Evolutionary conservation across 2,888 invertebrate species (phyloP).

Genomic region (Epistrophella euchroma): DNA sequence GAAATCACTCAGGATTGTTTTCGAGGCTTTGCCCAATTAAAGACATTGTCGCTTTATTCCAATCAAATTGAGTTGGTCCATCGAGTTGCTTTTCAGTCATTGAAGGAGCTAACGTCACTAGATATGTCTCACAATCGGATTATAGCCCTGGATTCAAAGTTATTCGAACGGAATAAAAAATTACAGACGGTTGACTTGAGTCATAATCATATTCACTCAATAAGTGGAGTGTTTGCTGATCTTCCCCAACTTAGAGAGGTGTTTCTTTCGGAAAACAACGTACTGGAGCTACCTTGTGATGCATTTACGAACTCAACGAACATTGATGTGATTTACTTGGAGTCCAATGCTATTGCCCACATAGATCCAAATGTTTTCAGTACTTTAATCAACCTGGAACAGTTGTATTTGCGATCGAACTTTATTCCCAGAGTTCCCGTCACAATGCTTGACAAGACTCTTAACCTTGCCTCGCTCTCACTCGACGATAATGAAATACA

Average conservation of each 20-base stretch:
- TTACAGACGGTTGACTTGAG: constrained; percentile 93
- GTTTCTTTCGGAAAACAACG: constrained; percentile 94
- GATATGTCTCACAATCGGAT: constrained; percentile 96
- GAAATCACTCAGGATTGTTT: constrained; percentile 91
- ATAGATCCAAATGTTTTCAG: constrained; percentile 91
- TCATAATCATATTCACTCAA: constrained; percentile 94
- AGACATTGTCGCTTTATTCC: constrained; percentile 92
- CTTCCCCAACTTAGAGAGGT: constrained; percentile 92
- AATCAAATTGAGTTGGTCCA: constrained; percentile 92
- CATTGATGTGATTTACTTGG: constrained; percentile 92
- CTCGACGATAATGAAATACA: constrained; percentile 94
- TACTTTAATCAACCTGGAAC: constrained; percentile 90
- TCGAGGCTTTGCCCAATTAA: constrained; percentile 90
- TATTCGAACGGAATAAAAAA: constrained; percentile 90
- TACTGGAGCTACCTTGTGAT: constrained; percentile 91
- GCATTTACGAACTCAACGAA: constrained; percentile 91
- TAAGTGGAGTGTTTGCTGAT: constrained; percentile 92
- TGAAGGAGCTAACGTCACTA: constrained; percentile 91
- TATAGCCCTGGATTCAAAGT: constrained; percentile 89
- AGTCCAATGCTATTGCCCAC: constrained; percentile 92
- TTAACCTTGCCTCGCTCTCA: constrained; percentile 91
- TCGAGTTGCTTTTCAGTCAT: constrained; percentile 90
- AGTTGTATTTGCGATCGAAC: constrained; percentile 94
- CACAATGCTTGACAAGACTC: constrained; percentile 90
- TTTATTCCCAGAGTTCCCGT: constrained; percentile 92